phyloP scores from a whole-genome alignment of 2,888 invertebrate genomes.

The Caenorhabditis drosophilae region DNA sequence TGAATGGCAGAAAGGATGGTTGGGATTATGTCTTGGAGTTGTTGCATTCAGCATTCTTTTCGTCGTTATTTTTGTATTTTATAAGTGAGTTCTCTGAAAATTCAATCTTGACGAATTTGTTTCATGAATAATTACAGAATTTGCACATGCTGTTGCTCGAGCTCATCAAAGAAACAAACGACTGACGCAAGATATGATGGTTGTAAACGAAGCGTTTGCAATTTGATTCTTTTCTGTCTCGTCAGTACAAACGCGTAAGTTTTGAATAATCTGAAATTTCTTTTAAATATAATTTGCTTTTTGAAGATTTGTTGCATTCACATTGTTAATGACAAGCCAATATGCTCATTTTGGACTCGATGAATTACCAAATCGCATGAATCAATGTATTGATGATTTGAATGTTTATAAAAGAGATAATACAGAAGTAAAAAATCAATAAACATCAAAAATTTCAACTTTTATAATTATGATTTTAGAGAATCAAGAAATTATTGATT shows the following conservation, averaged over 20 bases:
- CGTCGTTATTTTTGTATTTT: conserved; percentile 60
- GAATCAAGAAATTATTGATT: conserved; percentile 59
- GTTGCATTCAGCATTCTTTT: conserved; percentile 55
- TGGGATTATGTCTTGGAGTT: conserved; percentile 48
- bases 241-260: conserved; percentile 63
- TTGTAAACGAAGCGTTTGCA: conserved; percentile 58
- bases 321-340: conserved; percentile 63
- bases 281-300: neutral
- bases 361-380: conserved; percentile 62
- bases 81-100: conserved; percentile 38
- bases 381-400: conserved; percentile 65
- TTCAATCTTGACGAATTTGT: neutral
- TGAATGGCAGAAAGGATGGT: conserved; percentile 61
- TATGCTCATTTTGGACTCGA: conserved; percentile 65
- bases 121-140: conserved; percentile 27
- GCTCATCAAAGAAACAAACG: conserved; percentile 36
- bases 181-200: conserved; percentile 60
- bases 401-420: conserved; percentile 64
- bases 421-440: conserved; percentile 46
- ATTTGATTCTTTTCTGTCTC: conserved; percentile 53
- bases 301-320: conserved; percentile 59
- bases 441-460: neutral
- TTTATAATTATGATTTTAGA: conserved; percentile 39
- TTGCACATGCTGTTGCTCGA: conserved; percentile 55
- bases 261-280: neutral